A percentile compares a stretch with the other conserved stretches of the same genome.
Conservation (phyloP, 1,140 invertebrate genomes). For the Cotesia vestalis region DNA sequence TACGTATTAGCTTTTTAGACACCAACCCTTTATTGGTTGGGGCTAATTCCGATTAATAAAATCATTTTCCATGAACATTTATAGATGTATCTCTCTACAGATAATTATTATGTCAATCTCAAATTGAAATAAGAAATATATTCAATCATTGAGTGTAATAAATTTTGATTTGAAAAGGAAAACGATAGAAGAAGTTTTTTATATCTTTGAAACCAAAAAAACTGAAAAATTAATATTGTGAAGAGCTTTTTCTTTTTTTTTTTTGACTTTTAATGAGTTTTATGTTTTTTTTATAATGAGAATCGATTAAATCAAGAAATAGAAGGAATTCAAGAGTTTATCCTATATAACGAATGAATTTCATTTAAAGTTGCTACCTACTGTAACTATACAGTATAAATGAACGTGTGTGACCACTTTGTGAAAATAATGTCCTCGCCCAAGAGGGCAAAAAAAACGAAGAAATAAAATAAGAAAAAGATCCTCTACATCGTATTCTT, state of each 20-base stretch:
- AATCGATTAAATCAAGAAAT: constrained; percentile 59
- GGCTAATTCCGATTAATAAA: neutral
- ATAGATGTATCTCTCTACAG: no score
- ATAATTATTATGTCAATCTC: no score
- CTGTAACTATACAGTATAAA: constrained; percentile 4
- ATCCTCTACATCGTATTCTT: constrained; percentile 22
- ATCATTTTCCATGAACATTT: no score
- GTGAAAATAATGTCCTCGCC: constrained; percentile 8
- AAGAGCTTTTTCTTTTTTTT: constrained; percentile 43
- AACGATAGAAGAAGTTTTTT: neutral
- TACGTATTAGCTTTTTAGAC: constrained; percentile 13
- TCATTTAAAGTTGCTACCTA: constrained; percentile 1
- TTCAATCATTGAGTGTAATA: neutral
- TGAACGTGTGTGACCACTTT: constrained; percentile 7
- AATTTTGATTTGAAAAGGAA: neutral
- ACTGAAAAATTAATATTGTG: no score
- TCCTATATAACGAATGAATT: neutral
- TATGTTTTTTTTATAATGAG: constrained; percentile 50
- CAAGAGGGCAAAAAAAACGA: constrained; percentile 19
- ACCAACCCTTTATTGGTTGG: constrained; percentile 14
- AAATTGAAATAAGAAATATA: no score
- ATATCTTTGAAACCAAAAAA: no score
- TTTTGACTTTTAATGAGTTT: constrained; percentile 52
- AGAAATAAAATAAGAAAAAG: constrained; percentile 21
- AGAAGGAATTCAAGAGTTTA: constrained; percentile 17